These are phyloP conservation scores for Heliconius himera DNA, from an alignment of 1,140 invertebrate species.

Conservation along the genomic window DNA sequence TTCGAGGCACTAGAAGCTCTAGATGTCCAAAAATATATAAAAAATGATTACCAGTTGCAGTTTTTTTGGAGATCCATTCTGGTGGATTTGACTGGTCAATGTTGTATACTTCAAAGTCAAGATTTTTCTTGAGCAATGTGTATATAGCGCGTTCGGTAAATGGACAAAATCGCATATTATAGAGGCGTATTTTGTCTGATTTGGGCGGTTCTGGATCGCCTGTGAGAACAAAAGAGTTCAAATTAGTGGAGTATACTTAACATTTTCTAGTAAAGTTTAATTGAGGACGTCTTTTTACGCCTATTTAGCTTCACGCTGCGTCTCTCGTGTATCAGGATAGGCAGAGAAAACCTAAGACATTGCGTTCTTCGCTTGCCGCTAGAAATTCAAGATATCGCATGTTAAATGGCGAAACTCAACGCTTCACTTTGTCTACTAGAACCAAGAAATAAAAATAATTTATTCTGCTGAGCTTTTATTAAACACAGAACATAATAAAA, in stretches of 20 bases:
- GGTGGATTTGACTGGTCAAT: constrained; percentile 92
- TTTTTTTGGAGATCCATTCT: constrained; percentile 85
- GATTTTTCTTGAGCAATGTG: constrained; percentile 91
- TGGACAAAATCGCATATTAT: constrained; percentile 95
- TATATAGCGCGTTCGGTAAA: constrained; percentile 92
- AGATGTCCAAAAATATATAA: background rate
- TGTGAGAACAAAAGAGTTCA: constrained; percentile 38
- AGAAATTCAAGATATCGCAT: no score
- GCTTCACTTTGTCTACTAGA: no score
- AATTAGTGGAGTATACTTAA: background rate
- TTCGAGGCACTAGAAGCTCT: no score
- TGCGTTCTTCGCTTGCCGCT: no score
- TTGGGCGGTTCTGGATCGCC: constrained; percentile 67
- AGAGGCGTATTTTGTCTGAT: constrained; percentile 87
- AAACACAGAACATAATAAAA: no score
- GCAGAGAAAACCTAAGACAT: background rate
- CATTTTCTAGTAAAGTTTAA: background rate
- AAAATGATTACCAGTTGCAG: background rate
- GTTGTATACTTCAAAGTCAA: constrained; percentile 92
- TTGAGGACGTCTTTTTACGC: background rate
- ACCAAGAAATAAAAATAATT: no score
- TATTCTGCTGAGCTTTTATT: no score
- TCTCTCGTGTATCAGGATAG: no score
- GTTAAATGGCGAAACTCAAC: no score
- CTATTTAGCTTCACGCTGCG: no score